Evolutionary conservation across 2,888 invertebrate species (phyloP), one percentile per base, ranked within the genome.

Genomic region (Phrixothrix hirtus): DNA sequence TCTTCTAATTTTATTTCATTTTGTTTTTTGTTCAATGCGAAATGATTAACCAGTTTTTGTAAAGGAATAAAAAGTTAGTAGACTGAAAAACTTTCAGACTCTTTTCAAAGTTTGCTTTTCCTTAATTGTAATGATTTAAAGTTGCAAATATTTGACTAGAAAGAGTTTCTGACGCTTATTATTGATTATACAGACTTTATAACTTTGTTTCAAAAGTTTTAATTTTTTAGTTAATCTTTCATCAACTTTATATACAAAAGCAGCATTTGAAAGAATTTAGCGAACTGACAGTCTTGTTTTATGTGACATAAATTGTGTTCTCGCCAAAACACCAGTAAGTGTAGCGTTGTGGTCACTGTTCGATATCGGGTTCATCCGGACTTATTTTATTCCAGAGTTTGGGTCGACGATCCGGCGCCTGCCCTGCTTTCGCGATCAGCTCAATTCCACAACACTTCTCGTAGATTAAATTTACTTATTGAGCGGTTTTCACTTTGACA

Each of bases 351-450:
- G 51, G 51, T 51, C 51, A 51, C 45, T 45, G 39, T 45, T 45
- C 51, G 44, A 51, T 51, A 51, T 32, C 30, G 43, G 21, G 31
- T 32, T 38, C 44, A 27, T 50, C 34, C 31, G 47, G 38, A 50
- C 44, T 52, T 52, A 37, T 52, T 26, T 26, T n/a, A n/a, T n/a
- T n/a, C 21, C 29, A 21, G 26, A 36, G 41, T 41, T 46, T 46
- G 15, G 36, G 44, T 53, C 53, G 48, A 38, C 48, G 53, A 38
- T 47, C 37, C 34, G 53, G 53, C 53, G 53, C 53, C 47, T 53
- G 9, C 16, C 17, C 29, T 34, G 27, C 16, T 37, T 42, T 26
- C 43, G 10, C 43, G 43, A 43, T 37, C 43, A 21, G 26, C 39
- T 41, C 39, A 34, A 21, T 41, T 50, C 37, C 21, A 50, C 42